Evolutionary conservation across 2,888 invertebrate genomes (phyloP).

Genomic region (Seladonia tumulorum): DNA sequence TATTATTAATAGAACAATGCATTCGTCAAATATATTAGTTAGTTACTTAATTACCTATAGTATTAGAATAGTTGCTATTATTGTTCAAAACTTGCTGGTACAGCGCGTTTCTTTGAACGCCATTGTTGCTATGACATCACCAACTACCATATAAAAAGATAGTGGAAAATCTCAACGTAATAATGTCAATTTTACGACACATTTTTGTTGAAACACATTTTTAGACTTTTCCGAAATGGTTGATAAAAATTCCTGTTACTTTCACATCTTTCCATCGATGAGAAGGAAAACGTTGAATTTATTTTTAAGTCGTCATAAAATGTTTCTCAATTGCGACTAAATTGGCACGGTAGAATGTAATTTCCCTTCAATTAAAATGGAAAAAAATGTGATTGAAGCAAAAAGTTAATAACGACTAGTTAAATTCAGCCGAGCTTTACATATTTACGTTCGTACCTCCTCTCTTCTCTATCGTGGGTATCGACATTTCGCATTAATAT

Average conservation of each 20-base stretch:
- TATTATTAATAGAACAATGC: too few species aligned
- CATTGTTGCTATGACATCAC: neutral
- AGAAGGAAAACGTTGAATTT: neutral
- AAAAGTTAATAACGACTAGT: constrained; percentile 7
- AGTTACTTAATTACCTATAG: neutral
- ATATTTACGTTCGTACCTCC: constrained; percentile 11
- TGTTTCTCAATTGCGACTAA: neutral
- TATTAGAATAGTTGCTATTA: neutral
- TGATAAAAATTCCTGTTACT: neutral
- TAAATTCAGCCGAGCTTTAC: constrained; percentile 18
- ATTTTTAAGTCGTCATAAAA: neutral
- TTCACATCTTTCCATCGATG: neutral
- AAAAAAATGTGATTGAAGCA: neutral
- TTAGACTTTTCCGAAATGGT: neutral
- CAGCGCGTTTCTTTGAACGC: neutral
- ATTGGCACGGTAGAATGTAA: constrained; percentile 1
- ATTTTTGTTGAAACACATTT: neutral
- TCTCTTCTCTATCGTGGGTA: neutral
- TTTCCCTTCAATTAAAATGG: constrained; percentile 6
- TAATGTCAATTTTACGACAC: neutral
- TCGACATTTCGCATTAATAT: constrained; percentile 10
- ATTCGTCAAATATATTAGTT: neutral
- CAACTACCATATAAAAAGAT: neutral
- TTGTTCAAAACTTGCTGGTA: neutral
- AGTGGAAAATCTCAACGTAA: neutral